Percentiles rank a stretch among this genome's conserved stretches.
These are phyloP conservation scores for Penaeus chinensis DNA, from an alignment of 1,140 invertebrate genomes.

Conservation along the genomic window DNA sequence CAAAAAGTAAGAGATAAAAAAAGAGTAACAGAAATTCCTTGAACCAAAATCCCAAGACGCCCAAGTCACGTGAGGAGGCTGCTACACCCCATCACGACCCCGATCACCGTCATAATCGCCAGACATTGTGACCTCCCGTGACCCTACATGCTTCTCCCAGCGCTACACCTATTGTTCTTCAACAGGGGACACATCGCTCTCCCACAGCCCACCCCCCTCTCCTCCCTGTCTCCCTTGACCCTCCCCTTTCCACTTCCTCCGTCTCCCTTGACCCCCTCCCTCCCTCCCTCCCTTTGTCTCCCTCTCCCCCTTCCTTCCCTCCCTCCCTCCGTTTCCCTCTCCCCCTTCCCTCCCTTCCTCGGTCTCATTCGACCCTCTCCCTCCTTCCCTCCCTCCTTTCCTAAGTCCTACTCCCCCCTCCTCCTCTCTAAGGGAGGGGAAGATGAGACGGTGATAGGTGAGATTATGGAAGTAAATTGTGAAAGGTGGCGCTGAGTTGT, in stretches of 20 bases:
- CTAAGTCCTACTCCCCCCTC: background rate
- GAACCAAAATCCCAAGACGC: no score
- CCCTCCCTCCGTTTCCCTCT: background rate
- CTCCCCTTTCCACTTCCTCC: background rate
- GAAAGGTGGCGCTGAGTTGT: background rate
- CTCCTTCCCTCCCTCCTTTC: background rate
- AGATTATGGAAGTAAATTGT: constrained; percentile 6
- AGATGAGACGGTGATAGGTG: background rate
- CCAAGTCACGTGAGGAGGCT: no score
- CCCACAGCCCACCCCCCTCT: constrained; percentile 3
- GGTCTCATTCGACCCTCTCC: background rate
- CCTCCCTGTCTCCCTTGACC: constrained; percentile 18
- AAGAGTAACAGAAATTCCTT: no score
- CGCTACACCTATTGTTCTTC: no score
- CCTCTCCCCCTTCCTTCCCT: background rate
- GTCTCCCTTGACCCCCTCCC: background rate
- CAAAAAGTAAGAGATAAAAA: no score
- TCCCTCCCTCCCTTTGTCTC: background rate
- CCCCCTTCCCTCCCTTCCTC: background rate
- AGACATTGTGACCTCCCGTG: no score
- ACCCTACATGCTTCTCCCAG: no score
- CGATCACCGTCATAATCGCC: no score
- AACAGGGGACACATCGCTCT: constrained; percentile 4
- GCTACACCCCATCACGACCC: no score
- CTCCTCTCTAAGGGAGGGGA: background rate